Conservation (phyloP, 2,113 vertebrate genomes). For the Eudorcas thomsonii region DNA sequence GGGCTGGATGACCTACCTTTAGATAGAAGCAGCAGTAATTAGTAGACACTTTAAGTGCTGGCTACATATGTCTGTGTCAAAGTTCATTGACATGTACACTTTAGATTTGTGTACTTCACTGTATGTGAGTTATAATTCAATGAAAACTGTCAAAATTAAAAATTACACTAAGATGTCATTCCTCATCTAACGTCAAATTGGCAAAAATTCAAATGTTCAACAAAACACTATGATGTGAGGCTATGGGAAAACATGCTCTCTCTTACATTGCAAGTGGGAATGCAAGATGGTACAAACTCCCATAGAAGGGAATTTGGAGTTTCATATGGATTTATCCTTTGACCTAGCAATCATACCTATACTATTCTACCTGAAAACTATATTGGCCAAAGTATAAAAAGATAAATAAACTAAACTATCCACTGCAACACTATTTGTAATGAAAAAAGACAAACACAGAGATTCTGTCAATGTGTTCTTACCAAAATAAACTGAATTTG, state of each 20-base stretch:
- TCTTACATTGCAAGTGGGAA: neutral
- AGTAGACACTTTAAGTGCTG: neutral
- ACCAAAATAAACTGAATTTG: conserved; percentile 1
- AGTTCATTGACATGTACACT: neutral
- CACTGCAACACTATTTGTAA: neutral
- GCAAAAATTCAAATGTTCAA: conserved; percentile 1
- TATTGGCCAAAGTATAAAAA: neutral
- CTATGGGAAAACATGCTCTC: neutral
- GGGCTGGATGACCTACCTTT: neutral
- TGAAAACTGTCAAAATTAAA: conserved; percentile 18
- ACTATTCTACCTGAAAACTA: conserved; percentile 9
- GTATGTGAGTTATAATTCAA: neutral
- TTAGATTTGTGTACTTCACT: conserved; percentile 19
- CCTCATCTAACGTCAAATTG: neutral
- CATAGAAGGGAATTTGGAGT: neutral
- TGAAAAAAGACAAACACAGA: neutral
- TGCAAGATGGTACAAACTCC: neutral
- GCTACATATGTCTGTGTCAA: neutral
- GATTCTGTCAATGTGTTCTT: conserved; percentile 6
- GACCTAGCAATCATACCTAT: neutral
- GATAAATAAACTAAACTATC: neutral
- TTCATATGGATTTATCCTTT: neutral
- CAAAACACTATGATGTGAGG: neutral
- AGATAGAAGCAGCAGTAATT: neutral
- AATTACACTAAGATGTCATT: neutral